Evolutionary conservation across 2,888 invertebrate species (phyloP), one percentile per base, ranked within the genome.

Genomic region (Drosophila conformis): DNA sequence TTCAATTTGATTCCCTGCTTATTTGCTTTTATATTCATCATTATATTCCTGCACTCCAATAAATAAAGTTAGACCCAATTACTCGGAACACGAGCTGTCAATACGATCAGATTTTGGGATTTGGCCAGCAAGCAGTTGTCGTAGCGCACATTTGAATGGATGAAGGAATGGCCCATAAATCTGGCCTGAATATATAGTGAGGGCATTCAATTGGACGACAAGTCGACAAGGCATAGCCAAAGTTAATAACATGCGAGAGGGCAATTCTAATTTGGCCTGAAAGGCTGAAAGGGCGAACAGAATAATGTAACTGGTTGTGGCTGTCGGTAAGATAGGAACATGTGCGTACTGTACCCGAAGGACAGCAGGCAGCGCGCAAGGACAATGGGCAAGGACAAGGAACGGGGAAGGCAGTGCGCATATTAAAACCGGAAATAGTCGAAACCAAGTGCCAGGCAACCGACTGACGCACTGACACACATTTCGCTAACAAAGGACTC

Each of bases 381-480:
- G 82, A 73, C 82, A 79, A 68, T 46, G 25, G 18, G 8, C 56
- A 56, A 56, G 56, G 56, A 38, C 56, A 38, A n/a, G 21, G 36
- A 4, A 11, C 1, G 4, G 66, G 66, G 63, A 72, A 83, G 83
- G 82, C 85, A 85, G 85, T 82, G 90, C 87, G 85, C 80, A 80
- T 78, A 89, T 84, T 76, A 71, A 90, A 90, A 90, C 87, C 87
- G 87, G 87, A 87, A 90, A 90, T 89, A 89, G 89, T 89, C 82
- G 76, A 75, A 56, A 90, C 90, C 89, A 90, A 87, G 90, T 87
- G 87, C 85, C 82, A 71, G 78, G 81, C 85, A 90, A 86, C 90
- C 85, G 85, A 86, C 89, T 87, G 87, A 87, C 87, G 90, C 78
- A 90, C 87, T 87, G 87, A 87, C 87, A 90, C 87, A 87, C 87